phyloP scores from a whole-genome alignment of 35 echinoderm and acorn worm genomes.

The Anneissia japonica region DNA sequence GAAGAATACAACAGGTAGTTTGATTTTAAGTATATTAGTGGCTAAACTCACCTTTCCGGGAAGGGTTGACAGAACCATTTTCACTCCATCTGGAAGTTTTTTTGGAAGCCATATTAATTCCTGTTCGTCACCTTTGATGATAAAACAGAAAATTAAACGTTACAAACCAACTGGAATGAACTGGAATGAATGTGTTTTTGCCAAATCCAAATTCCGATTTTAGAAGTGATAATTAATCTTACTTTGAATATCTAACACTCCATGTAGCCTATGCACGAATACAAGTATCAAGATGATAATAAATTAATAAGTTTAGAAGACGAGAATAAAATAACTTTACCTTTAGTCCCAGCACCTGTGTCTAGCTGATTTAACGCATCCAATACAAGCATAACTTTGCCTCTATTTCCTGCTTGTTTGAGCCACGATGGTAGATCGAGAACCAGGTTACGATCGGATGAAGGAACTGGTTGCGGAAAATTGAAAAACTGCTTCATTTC shows the following conservation, averaged over 20 bases:
- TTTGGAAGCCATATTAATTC: conserved; percentile 67
- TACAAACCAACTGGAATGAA: too few relatives aligned
- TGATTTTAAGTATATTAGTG: too few relatives aligned
- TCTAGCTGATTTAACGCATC: conserved; percentile 88
- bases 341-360: conserved; percentile 54
- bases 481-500: conserved; percentile 69
- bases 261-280: too few relatives aligned
- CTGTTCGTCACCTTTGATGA: conserved; percentile 61
- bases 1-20: too few relatives aligned
- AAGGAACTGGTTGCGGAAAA: conserved; percentile 49
- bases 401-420: conserved; percentile 36
- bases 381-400: conserved; percentile 60
- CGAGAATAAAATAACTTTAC: not conserved
- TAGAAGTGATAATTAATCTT: too few relatives aligned
- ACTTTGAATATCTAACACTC: too few relatives aligned
- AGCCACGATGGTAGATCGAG: conserved; percentile 79
- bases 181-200: too few relatives aligned
- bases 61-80: conserved; percentile 68
- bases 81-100: conserved; percentile 43
- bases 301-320: too few relatives aligned
- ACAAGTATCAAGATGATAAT: too few relatives aligned
- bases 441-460: conserved; percentile 65
- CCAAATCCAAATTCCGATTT: too few relatives aligned
- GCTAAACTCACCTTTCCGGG: conserved; percentile 61
- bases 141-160: not conserved